Evolutionary conservation across 2,797 vertebrate genomes (phyloP), one percentile per base, ranked within the genome.

Genomic region (Lateolabrax maculatus): DNA sequence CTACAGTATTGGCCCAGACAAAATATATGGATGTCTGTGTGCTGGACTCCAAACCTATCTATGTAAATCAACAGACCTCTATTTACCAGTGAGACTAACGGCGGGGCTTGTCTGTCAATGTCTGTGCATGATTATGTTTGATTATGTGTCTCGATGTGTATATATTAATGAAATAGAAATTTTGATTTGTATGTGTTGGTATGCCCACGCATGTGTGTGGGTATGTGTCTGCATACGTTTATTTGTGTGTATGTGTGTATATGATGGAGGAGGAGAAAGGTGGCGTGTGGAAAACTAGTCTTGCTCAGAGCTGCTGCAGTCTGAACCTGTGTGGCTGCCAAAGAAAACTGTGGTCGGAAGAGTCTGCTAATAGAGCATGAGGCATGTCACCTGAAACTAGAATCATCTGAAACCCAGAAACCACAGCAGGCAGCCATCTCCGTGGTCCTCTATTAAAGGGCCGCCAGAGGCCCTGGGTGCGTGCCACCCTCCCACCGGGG

Each of bases 351-450:
- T 93, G 95, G 95, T 96, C 95, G 95, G 96, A 96, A 96, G 95
- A 96, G 95, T 94, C 95, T 94, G 93, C 95, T 96, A 96, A 96
- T 96, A 96, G 96, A 95, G 96, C 95, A 95, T 95, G 95, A 96
- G 95, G 94, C 95, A 95, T 95, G 95, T 96, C 96, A 96, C 95
- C 95, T 96, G 95, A 96, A 96, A 96, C 95, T 96, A 95, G 95
- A 96, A 95, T 96, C 95, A 96, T 95, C 94, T 86, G 92, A 94
- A 95, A 95, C 92, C 90, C 84, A 94, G 92, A 96, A 96, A 96
- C 96, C 95, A 92, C 95, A 95, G 94, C 89, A 93, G 88, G 90
- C 93, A 92, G 92, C 77, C 93, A 93, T 94, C 93, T 94, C 91
- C 87, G 65, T 82, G 86, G 90, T 87, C 86, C 91, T 90, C 89